Evolutionary conservation across 2,888 invertebrate species (phyloP), one percentile per base, ranked within the genome.

Genomic region (Auanema freiburgensis): DNA sequence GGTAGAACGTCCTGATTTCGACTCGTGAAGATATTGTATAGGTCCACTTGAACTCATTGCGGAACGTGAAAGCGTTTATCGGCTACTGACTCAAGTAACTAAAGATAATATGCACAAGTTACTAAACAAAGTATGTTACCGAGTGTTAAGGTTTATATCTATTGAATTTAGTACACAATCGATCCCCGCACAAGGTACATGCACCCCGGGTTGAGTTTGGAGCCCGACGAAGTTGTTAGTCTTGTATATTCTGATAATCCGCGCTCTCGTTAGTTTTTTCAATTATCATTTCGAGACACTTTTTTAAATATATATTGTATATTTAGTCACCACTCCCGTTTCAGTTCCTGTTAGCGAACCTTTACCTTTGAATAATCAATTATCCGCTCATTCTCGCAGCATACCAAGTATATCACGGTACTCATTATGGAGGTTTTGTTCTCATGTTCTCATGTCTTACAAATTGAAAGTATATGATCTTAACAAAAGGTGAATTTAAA

Each of bases 1-100:
- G 91, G 65, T 25, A 90, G 92, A 0, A 86, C 94, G 16, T 90
- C 8, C 10, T 16, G 10, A 18, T 10, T 5, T 6, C 3, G 4
- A 46, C 3, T 21, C 46, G 21, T n/a, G n/a, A n/a, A n/a, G n/a
- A n/a, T n/a, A n/a, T n/a, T n/a, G n/a, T n/a, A 46, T 10, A 25
- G 49, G 44, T 5, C 59, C 63, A 6, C 43, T 75, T 40, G 68
- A 86, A 68, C 91, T 95, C 23, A 86, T 98, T 57, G 93, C 95
- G 0, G 95, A 97, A 85, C 87, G 97, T 50, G 97, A 98, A 86
- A 92, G 92, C 67, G 91, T 96, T 73, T 96, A 94, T 85, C 88
- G 92, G 74, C 87, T 91, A 14, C 83, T 91, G 83, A 92, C 91
- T 63, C 97, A 97, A 88, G 96, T 97, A 0, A 97, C 94, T 0